Percentiles rank a stretch among this genome's conserved stretches.
Evolutionary conservation across 2,888 invertebrate species (phyloP).

Genomic region (Scaptomyza caliginosa): DNA sequence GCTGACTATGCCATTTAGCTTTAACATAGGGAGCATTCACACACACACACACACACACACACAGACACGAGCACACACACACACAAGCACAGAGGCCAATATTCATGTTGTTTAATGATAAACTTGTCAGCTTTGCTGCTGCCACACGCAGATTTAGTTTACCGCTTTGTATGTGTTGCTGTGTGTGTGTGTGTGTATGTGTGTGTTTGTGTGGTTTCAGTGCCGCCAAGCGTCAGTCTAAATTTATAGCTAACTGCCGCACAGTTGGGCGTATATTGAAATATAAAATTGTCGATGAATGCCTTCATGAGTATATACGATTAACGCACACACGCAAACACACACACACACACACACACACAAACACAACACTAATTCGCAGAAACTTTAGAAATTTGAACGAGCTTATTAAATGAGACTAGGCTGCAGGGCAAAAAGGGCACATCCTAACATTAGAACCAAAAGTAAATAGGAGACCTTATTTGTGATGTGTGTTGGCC

Average conservation of each 20-base stretch:
- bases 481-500: too few relatives aligned
- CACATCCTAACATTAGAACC: too few relatives aligned
- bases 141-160: slow-evolving; percentile 16
- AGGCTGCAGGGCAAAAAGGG: too few relatives aligned
- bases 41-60: slow-evolving; percentile 8
- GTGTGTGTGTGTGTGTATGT: slow-evolving; percentile 5
- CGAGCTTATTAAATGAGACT: background rate
- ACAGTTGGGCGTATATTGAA: slow-evolving; percentile 17
- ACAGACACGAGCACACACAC: slow-evolving; percentile 1
- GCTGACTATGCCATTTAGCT: slow-evolving; percentile 34
- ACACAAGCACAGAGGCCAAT: slow-evolving; percentile 11
- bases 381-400: background rate
- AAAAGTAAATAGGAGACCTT: too few relatives aligned
- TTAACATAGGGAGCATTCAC: background rate
- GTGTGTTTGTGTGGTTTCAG: slow-evolving; percentile 5
- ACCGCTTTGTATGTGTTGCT: slow-evolving; percentile 2
- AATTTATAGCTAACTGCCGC: slow-evolving; percentile 39
- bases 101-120: slow-evolving; percentile 61
- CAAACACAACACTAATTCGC: background rate
- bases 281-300: slow-evolving; percentile 21
- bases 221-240: slow-evolving; percentile 25
- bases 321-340: background rate
- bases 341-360: slow-evolving; percentile 6
- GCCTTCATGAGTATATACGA: slow-evolving; percentile 10
- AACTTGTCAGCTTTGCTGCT: slow-evolving; percentile 51